These are phyloP conservation scores for Tridacna crocea DNA, from an alignment of 2,888 invertebrate species.

Conservation along the genomic window DNA sequence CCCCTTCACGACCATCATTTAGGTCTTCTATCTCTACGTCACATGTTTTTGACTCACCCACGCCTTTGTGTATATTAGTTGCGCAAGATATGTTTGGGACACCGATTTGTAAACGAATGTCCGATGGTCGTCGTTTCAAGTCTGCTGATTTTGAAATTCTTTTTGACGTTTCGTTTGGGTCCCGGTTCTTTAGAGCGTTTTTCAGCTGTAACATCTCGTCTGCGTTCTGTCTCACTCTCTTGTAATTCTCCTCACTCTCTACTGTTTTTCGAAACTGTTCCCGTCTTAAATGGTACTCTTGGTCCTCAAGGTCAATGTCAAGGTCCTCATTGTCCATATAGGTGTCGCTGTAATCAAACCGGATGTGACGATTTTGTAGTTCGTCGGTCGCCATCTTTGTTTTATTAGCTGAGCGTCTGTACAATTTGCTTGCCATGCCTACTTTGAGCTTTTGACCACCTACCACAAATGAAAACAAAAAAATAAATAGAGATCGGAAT, in stretches of 20 bases:
- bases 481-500: too few relatives aligned
- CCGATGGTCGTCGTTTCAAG: not conserved
- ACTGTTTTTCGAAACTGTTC: conserved; percentile 49
- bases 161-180: conserved; percentile 49
- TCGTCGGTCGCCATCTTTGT: conserved; percentile 23
- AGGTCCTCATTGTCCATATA: conserved; percentile 63
- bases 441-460: too few relatives aligned
- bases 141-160: conserved; percentile 36
- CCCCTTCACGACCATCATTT: not conserved
- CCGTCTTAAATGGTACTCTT: conserved; percentile 41
- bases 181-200: conserved; percentile 58
- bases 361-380: conserved; percentile 33
- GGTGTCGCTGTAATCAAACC: conserved; percentile 64
- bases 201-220: conserved; percentile 61
- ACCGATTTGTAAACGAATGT: not conserved
- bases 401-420: not conserved
- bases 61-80: not conserved
- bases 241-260: conserved; percentile 56
- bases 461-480: too few relatives aligned
- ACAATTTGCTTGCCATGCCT: not conserved
- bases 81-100: not conserved
- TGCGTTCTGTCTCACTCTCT: conserved; percentile 57
- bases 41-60: not conserved
- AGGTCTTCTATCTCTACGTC: not conserved
- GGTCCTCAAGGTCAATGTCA: conserved; percentile 51